These are phyloP conservation scores for Sarcophaga carnaria DNA, from an alignment of 2,888 invertebrate genomes.

Conservation along the genomic window DNA sequence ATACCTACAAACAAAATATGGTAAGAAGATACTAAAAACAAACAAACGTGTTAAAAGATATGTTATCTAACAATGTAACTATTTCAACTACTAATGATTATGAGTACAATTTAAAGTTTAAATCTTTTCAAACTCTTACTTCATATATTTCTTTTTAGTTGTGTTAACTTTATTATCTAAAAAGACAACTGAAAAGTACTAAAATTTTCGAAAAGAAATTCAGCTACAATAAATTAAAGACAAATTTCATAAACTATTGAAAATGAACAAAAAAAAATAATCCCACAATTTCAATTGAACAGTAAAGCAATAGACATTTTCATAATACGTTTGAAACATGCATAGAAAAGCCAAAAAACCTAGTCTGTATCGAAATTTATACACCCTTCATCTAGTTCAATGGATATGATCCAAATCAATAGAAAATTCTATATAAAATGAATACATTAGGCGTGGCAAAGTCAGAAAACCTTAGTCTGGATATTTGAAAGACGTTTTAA, in stretches of 20 bases:
- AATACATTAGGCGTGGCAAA: no score
- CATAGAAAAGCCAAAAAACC: no score
- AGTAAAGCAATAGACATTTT: conserved; percentile 39
- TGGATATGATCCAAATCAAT: no score
- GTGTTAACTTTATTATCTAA: not conserved
- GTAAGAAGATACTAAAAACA: not conserved
- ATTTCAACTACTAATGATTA: not conserved
- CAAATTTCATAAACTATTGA: no score
- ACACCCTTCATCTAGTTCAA: no score
- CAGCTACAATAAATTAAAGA: no score
- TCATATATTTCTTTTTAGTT: not conserved
- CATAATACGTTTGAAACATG: not conserved
- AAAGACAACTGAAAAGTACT: not conserved
- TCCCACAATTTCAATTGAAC: conserved; percentile 49
- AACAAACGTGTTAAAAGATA: conserved; percentile 6
- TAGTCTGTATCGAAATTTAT: no score
- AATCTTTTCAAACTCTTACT: not conserved
- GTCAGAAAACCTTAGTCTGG: no score
- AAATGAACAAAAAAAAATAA: not conserved
- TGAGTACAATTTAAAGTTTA: not conserved
- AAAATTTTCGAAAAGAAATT: no score
- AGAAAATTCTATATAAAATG: no score
- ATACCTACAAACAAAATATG: not conserved
- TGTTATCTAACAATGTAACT: conserved; percentile 18
- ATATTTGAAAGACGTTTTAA: no score